Base-by-base conservation (phyloP, 1,140 invertebrate species). In the Samia ricini region DNA sequence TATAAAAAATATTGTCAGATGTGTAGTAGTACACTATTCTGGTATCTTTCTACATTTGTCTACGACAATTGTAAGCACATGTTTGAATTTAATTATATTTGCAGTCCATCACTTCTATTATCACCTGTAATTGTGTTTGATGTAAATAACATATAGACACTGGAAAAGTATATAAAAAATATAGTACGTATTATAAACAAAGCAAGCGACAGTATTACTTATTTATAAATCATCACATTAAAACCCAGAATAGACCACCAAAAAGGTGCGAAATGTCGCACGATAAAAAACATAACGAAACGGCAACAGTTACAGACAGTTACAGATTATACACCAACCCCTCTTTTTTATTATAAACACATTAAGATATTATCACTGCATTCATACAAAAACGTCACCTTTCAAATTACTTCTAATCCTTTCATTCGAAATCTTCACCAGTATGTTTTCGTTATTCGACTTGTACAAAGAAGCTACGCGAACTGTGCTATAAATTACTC, bases 361-460 rank as follows among this genome's bases (percentile, higher is more conserved):
- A 89, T 89, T 88, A 89, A 87, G 84, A 89, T 89, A 88, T 85
- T 79, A 89, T 89, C 86, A 76, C 59, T 61, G 26, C 66, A n/a
- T n/a, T n/a, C n/a, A 57, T 61, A 82, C 73, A 83, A 79, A 83
- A 86, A 85, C 86, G 81, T 63, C 63, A 55, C 50, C 73, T 72
- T 83, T 83, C 76, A 81, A 81, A 42, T 42, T 74, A 68, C 58
- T 71, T 66, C 75, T 85, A 85, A 87, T 86, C 85, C 82, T 79
- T 77, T 75, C 68, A 76, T 85, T 81, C 73, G 74, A 66, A 58
- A 74, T 61, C 55, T 54, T 56, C 62, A 69, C 23, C 29, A 64
- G 33, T 42, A 42, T 42, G 33, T 42, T 42, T 42, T 42, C 3
- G 10, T 15, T 15, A 1, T 4, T 15, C 10, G 12, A 10, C 33